Percentiles rank a stretch among this genome's conserved stretches.
Conservation (phyloP, 2,113 vertebrate genomes). For the Ceyx margarethae region DNA sequence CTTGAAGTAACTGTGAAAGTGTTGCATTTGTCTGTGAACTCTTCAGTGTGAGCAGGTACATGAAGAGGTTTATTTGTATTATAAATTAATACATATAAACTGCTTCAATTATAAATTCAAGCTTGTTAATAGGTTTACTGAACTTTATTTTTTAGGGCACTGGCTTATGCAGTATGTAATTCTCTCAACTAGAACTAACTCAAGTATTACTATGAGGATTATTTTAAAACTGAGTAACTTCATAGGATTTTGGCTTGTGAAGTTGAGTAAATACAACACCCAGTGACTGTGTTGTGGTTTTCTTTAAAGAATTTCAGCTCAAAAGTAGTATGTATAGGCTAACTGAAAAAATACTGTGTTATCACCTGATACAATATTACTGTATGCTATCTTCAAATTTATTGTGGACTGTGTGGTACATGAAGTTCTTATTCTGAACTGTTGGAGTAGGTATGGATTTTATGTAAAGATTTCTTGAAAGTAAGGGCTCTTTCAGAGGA, state of each 20-base stretch:
- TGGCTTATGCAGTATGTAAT: not conserved
- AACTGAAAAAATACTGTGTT: not conserved
- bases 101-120: conserved; percentile 57
- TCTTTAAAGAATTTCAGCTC: not conserved
- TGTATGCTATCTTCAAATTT: not conserved
- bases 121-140: conserved; percentile 44
- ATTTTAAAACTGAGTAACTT: not conserved
- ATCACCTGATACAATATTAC: not conserved
- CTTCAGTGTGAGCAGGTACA: conserved; percentile 52
- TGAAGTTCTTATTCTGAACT: not conserved
- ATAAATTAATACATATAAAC: conserved; percentile 41
- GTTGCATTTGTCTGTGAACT: conserved; percentile 64
- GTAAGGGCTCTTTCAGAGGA: not conserved
- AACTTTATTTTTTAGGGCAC: conserved; percentile 61
- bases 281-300: conserved; percentile 12
- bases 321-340: not conserved
- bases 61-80: conserved; percentile 33
- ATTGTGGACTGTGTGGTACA: not conserved
- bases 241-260: not conserved
- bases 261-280: not conserved
- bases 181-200: conserved; percentile 2
- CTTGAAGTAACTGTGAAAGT: conserved; percentile 75
- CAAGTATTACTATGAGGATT: not conserved
- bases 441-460: not conserved
- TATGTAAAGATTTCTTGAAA: not conserved